phyloP scores from a whole-genome alignment of 2,797 vertebrate species.

The Heliangelus exortis region DNA sequence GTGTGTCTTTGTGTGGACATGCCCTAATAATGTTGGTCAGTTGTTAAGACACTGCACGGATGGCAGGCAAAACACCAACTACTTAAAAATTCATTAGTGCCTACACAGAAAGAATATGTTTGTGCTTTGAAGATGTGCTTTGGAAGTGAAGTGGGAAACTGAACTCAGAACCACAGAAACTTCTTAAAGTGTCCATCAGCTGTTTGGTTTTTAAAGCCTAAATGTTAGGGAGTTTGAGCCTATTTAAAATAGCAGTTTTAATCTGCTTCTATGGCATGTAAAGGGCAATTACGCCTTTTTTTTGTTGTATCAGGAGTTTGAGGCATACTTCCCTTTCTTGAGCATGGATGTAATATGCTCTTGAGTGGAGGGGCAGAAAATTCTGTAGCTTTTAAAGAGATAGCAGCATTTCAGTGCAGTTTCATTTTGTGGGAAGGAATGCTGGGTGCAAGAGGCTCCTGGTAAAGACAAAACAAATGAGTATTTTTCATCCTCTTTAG shows the following conservation, averaged over 20 bases:
- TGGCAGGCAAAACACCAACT: conserved; percentile 49
- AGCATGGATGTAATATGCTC: neutral
- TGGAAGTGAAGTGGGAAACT: neutral
- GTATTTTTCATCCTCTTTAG: neutral
- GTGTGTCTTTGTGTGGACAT: conserved; percentile 18
- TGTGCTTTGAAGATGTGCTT: neutral
- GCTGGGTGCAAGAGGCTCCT: neutral
- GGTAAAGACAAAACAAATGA: neutral
- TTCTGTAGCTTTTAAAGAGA: neutral
- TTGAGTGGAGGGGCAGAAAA: neutral
- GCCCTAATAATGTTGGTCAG: conserved; percentile 3
- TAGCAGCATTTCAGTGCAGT: neutral
- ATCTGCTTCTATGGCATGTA: neutral
- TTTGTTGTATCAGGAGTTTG: neutral
- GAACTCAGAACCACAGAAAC: neutral
- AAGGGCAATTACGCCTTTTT: no score
- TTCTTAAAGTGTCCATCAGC: neutral
- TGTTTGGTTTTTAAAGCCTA: neutral
- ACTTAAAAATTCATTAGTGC: conserved; percentile 56
- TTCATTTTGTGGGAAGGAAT: neutral
- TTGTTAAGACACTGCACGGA: conserved; percentile 28
- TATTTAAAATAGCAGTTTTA: neutral
- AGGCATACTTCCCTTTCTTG: neutral
- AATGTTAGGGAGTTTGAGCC: neutral
- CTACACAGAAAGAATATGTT: neutral